Conservation (phyloP, 2,797 vertebrate genomes). For the Monodelphis domestica region DNA sequence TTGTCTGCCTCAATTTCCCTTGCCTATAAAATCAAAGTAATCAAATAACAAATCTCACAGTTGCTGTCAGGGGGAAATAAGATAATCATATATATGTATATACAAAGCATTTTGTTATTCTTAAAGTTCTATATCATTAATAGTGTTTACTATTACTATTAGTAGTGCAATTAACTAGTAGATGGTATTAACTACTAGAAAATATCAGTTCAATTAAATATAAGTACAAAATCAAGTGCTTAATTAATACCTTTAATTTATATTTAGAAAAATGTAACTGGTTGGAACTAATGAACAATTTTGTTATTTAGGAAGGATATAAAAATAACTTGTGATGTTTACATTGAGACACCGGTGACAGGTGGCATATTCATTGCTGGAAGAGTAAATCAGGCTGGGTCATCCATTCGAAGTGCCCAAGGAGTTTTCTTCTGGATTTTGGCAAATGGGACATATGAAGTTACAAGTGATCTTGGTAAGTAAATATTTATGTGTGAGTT, state of each 20-base stretch:
- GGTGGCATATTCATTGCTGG: slow-evolving; percentile 95
- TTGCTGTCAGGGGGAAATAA: neutral
- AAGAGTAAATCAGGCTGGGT: slow-evolving; percentile 93
- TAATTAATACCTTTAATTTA: neutral
- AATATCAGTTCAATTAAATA: neutral
- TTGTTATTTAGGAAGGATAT: slow-evolving; percentile 89
- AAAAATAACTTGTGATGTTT: slow-evolving; percentile 91
- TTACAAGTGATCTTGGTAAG: slow-evolving; percentile 93
- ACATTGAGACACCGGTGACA: slow-evolving; percentile 88
- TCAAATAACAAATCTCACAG: neutral
- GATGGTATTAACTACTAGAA: neutral
- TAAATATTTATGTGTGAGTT: slow-evolving; percentile 3
- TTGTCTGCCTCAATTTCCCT: neutral
- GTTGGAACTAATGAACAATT: no score
- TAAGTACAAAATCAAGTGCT: neutral
- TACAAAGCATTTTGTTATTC: neutral
- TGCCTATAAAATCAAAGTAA: neutral
- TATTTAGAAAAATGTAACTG: neutral
- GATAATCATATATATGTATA: neutral
- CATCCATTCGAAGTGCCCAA: slow-evolving; percentile 83
- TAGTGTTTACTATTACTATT: neutral
- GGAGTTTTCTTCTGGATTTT: slow-evolving; percentile 97
- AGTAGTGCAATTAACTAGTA: neutral
- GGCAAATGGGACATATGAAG: slow-evolving; percentile 92
- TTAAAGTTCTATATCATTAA: neutral